These are phyloP conservation scores for Pristionchus maxplancki DNA, from an alignment of 2,888 invertebrate species.

Conservation along the genomic window DNA sequence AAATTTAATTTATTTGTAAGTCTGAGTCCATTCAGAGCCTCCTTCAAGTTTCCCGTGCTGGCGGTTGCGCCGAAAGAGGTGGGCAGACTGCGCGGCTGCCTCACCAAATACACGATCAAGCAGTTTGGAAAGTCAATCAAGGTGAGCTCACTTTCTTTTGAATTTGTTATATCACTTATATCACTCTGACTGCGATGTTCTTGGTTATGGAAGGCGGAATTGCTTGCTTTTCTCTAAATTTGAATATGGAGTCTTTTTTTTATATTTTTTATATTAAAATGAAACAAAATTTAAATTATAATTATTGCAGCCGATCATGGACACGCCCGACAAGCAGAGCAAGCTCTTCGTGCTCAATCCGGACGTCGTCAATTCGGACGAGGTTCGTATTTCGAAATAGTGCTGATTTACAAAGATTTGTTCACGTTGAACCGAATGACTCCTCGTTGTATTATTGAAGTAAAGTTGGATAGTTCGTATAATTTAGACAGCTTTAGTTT, in stretches of 20 bases:
- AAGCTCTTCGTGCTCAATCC: conserved; percentile 70
- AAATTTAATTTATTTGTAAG: neutral
- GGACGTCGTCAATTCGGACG: conserved; percentile 59
- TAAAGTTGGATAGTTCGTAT: too few relatives aligned
- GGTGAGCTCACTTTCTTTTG: conserved; percentile 14
- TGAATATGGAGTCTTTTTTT: too few relatives aligned
- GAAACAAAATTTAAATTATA: neutral
- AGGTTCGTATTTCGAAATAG: neutral
- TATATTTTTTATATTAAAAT: too few relatives aligned
- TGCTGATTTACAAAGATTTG: too few relatives aligned
- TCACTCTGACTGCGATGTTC: neutral
- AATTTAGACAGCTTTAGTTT: too few relatives aligned
- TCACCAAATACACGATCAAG: conserved; percentile 50
- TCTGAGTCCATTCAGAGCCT: conserved; percentile 32
- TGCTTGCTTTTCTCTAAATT: too few relatives aligned
- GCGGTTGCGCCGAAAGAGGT: conserved; percentile 56
- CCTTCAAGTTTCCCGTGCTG: conserved; percentile 58
- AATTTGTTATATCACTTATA: too few relatives aligned
- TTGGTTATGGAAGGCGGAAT: too few relatives aligned
- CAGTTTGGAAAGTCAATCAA: conserved; percentile 50
- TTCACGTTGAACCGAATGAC: too few relatives aligned
- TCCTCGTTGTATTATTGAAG: too few relatives aligned
- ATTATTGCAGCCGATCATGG: conserved; percentile 55
- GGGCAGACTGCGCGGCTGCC: conserved; percentile 51
- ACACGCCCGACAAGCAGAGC: conserved; percentile 52